Conservation (phyloP, 2,113 vertebrate genomes). For the Ptilonorhynchus violaceus region DNA sequence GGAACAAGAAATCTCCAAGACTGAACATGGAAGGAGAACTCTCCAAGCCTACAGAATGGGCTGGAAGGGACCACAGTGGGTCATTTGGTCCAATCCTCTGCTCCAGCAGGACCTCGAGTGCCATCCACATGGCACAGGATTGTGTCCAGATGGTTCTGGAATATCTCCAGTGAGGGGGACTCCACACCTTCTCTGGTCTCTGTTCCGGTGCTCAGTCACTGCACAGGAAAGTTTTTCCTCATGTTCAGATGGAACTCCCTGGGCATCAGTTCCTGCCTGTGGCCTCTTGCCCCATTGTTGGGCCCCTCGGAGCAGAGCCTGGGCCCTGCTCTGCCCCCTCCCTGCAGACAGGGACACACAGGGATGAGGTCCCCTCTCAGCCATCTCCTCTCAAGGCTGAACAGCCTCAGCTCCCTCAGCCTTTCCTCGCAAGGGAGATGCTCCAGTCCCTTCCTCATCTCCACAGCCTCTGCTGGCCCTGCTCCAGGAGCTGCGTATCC, state of each 20-base stretch:
- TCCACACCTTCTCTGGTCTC: background rate
- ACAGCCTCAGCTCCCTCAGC: background rate
- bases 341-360: background rate
- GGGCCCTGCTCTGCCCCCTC: background rate
- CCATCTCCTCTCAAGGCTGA: background rate
- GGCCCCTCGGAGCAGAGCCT: background rate
- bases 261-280: background rate
- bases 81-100: background rate
- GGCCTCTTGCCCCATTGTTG: background rate
- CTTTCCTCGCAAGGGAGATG: background rate
- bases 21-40: background rate
- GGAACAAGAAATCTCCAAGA: background rate
- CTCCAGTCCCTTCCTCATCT: background rate
- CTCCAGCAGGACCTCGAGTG: background rate
- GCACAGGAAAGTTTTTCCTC: background rate
- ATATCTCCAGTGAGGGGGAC: background rate
- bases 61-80: rapidly evolving
- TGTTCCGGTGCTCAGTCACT: rapidly evolving
- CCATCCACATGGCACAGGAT: too few relatives aligned
- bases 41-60: background rate
- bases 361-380: background rate
- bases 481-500: background rate
- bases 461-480: rapidly evolving
- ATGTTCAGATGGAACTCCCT: background rate
- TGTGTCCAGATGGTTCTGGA: rapidly evolving